phyloP scores from a whole-genome alignment of 2,113 vertebrate genomes.

The Bostrychus sinensis region DNA sequence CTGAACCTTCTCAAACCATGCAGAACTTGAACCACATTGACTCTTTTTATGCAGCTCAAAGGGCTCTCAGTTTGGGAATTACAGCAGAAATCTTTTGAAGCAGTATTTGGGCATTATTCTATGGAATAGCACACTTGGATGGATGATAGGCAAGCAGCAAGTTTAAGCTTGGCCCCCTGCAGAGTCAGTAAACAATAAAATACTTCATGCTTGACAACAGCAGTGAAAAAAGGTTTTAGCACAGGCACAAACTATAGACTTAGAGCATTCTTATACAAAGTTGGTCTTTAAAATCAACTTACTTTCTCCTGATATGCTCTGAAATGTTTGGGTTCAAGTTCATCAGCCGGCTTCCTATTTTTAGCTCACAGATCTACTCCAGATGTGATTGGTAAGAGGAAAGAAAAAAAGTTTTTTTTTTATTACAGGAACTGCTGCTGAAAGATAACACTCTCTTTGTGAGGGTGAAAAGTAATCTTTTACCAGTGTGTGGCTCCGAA shows the following conservation, averaged over 20 bases:
- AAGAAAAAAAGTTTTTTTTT: conserved; percentile 10
- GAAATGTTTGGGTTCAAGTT: conserved; percentile 35
- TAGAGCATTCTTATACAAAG: conserved; percentile 21
- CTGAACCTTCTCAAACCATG: conserved; percentile 68
- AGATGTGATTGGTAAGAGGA: conserved; percentile 51
- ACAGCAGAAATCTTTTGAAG: conserved; percentile 42
- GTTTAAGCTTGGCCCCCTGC: conserved; percentile 57
- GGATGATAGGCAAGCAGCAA: conserved; percentile 54
- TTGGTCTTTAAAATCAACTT: conserved; percentile 30
- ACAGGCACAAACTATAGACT: conserved; percentile 21
- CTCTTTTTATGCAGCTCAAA: conserved; percentile 42
- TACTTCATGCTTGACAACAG: conserved; percentile 49
- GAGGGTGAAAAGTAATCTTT: conserved; percentile 22
- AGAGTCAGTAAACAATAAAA: conserved; percentile 68
- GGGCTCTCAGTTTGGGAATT: conserved; percentile 58
- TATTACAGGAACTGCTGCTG: conserved; percentile 18
- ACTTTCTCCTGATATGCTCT: conserved; percentile 14
- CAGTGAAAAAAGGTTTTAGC: conserved; percentile 37
- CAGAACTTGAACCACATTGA: conserved; percentile 65
- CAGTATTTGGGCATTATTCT: conserved; percentile 58
- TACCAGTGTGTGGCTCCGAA: conserved; percentile 5
- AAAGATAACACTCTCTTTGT: conserved; percentile 33
- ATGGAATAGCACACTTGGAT: conserved; percentile 58
- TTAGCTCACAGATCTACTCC: conserved; percentile 60
- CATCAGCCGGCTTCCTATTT: conserved; percentile 59